phyloP scores from a whole-genome alignment of 2,797 vertebrate genomes.

The Lagorchestes hirsutus region DNA sequence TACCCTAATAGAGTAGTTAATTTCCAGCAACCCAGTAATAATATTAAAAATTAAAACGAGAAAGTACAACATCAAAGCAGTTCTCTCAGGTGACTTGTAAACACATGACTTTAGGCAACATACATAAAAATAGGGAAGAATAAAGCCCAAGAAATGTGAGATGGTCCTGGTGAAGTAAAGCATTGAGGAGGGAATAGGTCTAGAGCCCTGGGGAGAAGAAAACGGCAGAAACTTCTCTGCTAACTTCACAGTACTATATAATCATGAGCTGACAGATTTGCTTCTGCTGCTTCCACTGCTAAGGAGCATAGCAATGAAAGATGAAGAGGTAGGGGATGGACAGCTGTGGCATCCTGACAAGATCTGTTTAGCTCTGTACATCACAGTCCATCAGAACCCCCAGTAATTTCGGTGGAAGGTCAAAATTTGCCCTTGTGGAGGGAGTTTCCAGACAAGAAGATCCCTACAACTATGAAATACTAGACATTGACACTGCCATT shows the following conservation, averaged over 20 bases:
- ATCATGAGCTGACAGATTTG: not conserved
- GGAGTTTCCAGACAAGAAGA: not conserved
- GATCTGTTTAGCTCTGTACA: not conserved
- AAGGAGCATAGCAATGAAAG: not conserved
- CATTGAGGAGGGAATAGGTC: not conserved
- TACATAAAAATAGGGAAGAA: not conserved
- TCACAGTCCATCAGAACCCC: not conserved
- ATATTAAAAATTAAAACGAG: too few species aligned
- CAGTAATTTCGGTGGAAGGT: not conserved
- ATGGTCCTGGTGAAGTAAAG: not conserved
- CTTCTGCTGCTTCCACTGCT: not conserved
- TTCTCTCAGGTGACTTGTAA: not conserved
- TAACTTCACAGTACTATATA: not conserved
- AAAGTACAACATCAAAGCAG: not conserved
- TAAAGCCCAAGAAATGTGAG: not conserved
- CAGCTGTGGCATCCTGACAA: not conserved
- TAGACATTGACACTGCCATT: not conserved
- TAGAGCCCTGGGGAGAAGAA: not conserved
- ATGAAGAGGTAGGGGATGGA: not conserved
- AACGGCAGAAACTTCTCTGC: not conserved
- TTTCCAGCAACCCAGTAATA: too few species aligned
- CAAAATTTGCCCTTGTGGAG: not conserved
- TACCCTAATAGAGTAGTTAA: too few species aligned
- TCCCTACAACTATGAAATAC: not conserved
- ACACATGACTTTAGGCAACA: fast-evolving